These are phyloP conservation scores for Engraulis encrasicolus DNA, from an alignment of 2,113 vertebrate species.

Conservation along the genomic window DNA sequence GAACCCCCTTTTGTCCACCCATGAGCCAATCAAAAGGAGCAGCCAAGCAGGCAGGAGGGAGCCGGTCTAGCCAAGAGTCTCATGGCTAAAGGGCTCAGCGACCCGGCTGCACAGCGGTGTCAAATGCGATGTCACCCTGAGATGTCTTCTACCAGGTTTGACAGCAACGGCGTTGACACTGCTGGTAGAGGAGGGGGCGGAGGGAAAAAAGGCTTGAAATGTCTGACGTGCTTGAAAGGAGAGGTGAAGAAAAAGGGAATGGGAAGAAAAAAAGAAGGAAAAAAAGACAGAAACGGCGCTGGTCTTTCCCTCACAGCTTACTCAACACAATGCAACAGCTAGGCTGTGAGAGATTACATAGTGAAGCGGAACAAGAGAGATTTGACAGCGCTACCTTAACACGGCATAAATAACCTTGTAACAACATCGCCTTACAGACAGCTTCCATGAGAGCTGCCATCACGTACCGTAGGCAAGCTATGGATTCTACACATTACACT, in stretches of 20 bases:
- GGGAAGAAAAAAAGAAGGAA: not conserved
- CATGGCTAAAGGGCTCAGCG: conserved; percentile 30
- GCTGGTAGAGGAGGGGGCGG: not conserved
- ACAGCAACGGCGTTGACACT: not conserved
- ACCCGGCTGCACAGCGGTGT: conserved; percentile 7
- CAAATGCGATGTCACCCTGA: conserved; percentile 39
- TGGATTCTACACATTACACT: not conserved
- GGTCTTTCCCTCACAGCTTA: conserved; percentile 42
- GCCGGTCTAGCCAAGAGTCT: not conserved
- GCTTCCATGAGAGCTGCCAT: not conserved
- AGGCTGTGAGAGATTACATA: conserved; percentile 14
- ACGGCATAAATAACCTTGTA: not conserved
- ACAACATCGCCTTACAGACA: not conserved
- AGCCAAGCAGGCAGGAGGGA: conserved; percentile 21
- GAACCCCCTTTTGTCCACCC: not conserved
- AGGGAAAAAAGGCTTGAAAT: conserved; percentile 20
- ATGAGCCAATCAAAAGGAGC: conserved; percentile 26
- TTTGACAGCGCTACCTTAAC: not conserved
- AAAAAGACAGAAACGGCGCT: conserved; percentile 16
- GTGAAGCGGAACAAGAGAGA: conserved; percentile 4
- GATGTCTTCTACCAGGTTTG: conserved; percentile 32
- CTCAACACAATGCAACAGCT: conserved; percentile 39
- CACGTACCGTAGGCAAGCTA: not conserved
- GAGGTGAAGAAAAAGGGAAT: not conserved
- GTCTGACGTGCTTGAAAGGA: conserved; percentile 13